Evolutionary conservation across 2,113 vertebrate species (phyloP), one percentile per base, ranked within the genome.

Genomic region (Bostrychus sinensis): DNA sequence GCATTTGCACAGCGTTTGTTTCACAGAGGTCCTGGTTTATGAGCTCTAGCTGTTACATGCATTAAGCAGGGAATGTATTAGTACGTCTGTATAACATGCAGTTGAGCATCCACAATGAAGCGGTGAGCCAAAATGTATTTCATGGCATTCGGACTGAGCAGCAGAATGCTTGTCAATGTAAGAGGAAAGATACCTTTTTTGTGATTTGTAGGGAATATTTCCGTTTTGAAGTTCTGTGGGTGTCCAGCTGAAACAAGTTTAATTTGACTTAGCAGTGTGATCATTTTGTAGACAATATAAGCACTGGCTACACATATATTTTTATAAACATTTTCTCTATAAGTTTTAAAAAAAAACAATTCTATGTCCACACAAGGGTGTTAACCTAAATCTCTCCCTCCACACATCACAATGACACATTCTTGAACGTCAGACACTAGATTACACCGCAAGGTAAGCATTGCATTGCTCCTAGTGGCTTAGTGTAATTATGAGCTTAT

Each of bases 171-270:
- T 19, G 30, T 51, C 68, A 61, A 14, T 55, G 72, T 53, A 70
- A 83, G 73, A 76, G 79, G 67, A 79, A 77, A 80, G 78, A 85
- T 90, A 93, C 92, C 92, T 93, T 93, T 93, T 90, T 93, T 93
- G 91, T 87, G 90, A 93, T 92, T 93, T 79, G 91, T 84, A 72
- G 92, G 90, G 81, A 93, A 93, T 81, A 93, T 93, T 91, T 93
- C 92, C 62, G 92, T 92, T 91, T 93, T 93, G 90, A 93, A 93
- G 92, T 92, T 93, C 91, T 93, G 92, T 78, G 92, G 92, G 68
- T 93, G 92, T 92, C 92, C 92, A 82, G 91, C 92, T 93, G 89
- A 88, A 88, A 91, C 67, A 55, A 75, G 57, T 73, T 78, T 62
- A 30, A 56, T 76, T 75, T 58, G 14, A 70, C 57, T 77, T 80